Base-by-base conservation (phyloP, 2,797 vertebrate genomes). In the Manis pentadactyla region DNA sequence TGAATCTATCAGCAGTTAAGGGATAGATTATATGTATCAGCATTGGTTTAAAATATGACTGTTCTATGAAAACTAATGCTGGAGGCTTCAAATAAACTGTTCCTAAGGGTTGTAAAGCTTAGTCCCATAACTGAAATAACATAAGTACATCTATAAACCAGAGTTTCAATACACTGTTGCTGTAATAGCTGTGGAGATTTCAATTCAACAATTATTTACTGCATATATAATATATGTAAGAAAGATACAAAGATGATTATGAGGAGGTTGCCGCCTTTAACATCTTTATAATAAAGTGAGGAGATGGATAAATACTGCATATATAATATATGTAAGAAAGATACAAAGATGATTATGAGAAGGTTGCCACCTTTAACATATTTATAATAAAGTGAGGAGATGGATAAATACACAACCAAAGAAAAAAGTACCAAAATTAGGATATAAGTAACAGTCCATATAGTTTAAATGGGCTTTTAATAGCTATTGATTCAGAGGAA, bases 71-170 rank as follows among this genome's bases (percentile, higher is more conserved):
- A 94, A 71, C 13, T 34, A 91, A 46, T 25, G 25, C 55, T 93
- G 29, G 34, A 82, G 27, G 34, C 37, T 71, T 79, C 57, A 93
- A 75, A 59, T 27, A 93, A 91, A 90, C 12, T 7, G 12, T 69
- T 81, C 31, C 37, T 78, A 78, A 78, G 85, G 34, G 87, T 83
- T 93, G 83, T 31, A 93, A 97, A 95, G 37, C 19, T 93, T 69
- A 68, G 51, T 64, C 64, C 46, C 27, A 95, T 57, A 82, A 75
- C 0, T 83, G 7, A 78, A 51, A 42, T 79, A 42, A 86, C 29
- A 42, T 11, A 74, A 93, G 78, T 61, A 79, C 18, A 88, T 31
- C 34, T 79, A 15, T 78, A 69, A 93, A 10, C 15, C 61, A 87
- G 39, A 90, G 51, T 64, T 74, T 57, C 84, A 42, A 74, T 23